Evolutionary conservation across 2,888 invertebrate species (phyloP).

Genomic region (Anarsia innoxiella): DNA sequence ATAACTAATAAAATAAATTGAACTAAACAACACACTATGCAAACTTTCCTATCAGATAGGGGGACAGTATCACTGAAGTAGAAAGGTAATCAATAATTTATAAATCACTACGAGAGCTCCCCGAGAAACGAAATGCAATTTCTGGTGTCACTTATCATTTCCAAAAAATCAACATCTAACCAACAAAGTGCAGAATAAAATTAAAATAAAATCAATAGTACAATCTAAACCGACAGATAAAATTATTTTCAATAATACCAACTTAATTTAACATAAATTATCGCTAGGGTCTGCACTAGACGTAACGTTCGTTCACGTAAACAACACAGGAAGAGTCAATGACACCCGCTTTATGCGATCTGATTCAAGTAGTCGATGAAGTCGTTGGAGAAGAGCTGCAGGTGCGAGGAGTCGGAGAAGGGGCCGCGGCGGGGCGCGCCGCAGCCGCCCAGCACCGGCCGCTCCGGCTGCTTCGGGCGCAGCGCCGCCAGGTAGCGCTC

Average conservation of each 20-base stretch:
- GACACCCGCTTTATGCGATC: constrained; percentile 63
- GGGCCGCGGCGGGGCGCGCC: constrained; percentile 39
- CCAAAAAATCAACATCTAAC: constrained; percentile 66
- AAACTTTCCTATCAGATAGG: constrained; percentile 63
- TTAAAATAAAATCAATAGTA: constrained; percentile 73
- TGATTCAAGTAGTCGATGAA: constrained; percentile 78
- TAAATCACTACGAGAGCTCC: constrained; percentile 54
- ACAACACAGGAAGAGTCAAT: constrained; percentile 37
- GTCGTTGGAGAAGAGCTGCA: constrained; percentile 78
- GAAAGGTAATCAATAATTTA: constrained; percentile 61
- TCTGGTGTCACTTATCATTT: constrained; percentile 65
- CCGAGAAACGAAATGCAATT: constrained; percentile 63
- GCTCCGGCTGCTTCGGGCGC: constrained; percentile 48
- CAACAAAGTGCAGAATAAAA: constrained; percentile 73
- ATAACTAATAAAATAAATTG: constrained; percentile 76
- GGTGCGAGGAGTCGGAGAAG: constrained; percentile 44
- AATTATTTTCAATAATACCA: constrained; percentile 73
- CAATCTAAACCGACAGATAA: constrained; percentile 69
- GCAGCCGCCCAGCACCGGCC: constrained; percentile 37
- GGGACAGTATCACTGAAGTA: constrained; percentile 64
- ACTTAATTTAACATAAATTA: constrained; percentile 73
- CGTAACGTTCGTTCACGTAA: constrained; percentile 35
- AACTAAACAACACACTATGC: constrained; percentile 73
- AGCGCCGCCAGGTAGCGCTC: constrained; percentile 61
- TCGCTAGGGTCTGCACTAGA: constrained; percentile 41